Conservation (phyloP, 2,888 invertebrate genomes). For the Orthonychiurus folsomi region DNA sequence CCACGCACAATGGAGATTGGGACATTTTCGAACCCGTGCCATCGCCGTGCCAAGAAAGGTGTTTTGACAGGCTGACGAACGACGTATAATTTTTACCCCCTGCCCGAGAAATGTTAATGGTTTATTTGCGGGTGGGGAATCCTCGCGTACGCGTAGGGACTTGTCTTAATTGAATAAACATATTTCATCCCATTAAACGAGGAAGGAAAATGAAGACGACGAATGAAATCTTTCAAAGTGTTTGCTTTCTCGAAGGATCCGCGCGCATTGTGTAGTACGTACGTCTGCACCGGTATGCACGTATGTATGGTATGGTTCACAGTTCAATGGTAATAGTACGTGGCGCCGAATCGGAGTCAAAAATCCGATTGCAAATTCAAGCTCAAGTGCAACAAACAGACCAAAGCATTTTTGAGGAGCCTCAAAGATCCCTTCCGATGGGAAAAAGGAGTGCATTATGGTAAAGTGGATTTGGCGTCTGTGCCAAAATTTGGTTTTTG, state of each 20-base stretch:
- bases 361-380: not conserved
- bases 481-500: constrained; percentile 13
- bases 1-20: no score
- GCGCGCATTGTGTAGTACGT: no score
- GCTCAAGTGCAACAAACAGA: constrained; percentile 1
- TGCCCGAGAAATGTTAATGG: not conserved
- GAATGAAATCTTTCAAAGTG: not conserved
- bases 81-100: not conserved
- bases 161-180: not conserved
- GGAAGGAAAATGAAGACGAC: no score
- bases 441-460: constrained; percentile 10
- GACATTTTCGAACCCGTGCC: no score
- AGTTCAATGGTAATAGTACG: no score
- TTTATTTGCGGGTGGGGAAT: no score
- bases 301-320: no score
- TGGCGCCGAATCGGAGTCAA: no score
- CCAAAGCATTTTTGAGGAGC: not conserved
- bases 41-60: no score
- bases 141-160: no score
- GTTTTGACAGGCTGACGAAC: not conserved
- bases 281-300: no score
- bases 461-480: constrained; percentile 13
- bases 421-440: not conserved
- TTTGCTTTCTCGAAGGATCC: not conserved
- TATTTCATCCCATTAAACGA: not conserved